Evolutionary conservation across 2,888 invertebrate species (phyloP), one percentile per base, ranked within the genome.

Genomic region (Chloroclystis v-ata): DNA sequence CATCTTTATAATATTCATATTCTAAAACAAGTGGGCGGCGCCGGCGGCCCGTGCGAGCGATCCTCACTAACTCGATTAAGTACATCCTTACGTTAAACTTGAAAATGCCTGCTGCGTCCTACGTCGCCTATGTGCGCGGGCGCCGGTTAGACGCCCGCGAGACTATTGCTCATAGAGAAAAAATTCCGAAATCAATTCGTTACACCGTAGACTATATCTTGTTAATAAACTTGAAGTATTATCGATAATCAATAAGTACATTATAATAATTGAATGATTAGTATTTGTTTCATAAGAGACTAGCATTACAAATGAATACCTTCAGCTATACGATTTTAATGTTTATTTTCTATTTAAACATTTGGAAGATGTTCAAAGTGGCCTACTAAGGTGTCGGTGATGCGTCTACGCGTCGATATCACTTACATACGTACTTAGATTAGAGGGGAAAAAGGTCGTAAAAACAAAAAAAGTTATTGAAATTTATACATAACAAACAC

Each of bases 201-300:
- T 85, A 86, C 78, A 83, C 69, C 82, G 82, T 85, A 85, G 82
- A 84, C 83, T 84, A 86, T 82, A 83, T 78, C 78, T 81, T 78
- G 82, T 84, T 79, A 82, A 82, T 85, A 85, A 86, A 84, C 79
- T 86, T 85, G 83, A 86, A 86, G 83, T 86, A 86, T 85, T 84
- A 85, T 86, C 84, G 80, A 85, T 85, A 85, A 86, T 86, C 86
- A 85, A 84, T 85, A 85, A 86, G 86, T 87, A 87, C 86, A 82
- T 86, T 87, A 86, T 78, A 83, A 85, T 87, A 86, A 87, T 86
- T 86, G 85, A 86, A 86, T 87, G 84, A 83, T 87, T 87, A 87
- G 85, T 87, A 84, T 85, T 84, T 82, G 82, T 83, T 86, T 86
- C 84, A 85, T 85, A 86, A 86, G 85, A 87, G 83, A 86, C 87